These are phyloP conservation scores for Poeciliopsis retropinna DNA, from an alignment of 2,113 vertebrate genomes.

Conservation along the genomic window DNA sequence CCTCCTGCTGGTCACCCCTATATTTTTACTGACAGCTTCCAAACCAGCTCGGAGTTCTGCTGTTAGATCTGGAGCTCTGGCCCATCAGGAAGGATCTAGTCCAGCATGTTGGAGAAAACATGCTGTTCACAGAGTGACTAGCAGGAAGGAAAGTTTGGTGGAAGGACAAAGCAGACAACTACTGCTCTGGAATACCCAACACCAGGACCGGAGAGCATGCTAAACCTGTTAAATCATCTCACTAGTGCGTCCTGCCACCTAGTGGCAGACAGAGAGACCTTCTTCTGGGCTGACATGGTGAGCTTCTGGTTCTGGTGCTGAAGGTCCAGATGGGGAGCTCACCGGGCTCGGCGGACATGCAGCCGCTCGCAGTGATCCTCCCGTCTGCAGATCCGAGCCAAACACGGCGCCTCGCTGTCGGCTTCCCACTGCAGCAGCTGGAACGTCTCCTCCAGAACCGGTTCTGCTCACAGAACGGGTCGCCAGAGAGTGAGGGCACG, in stretches of 20 bases:
- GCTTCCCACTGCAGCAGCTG: conserved; percentile 67
- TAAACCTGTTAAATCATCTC: neutral
- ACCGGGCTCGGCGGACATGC: conserved; percentile 87
- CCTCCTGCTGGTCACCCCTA: neutral
- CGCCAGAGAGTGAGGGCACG: neutral
- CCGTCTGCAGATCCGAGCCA: conserved; percentile 79
- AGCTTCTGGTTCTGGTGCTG: too few relatives aligned
- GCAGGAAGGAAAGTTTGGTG: neutral
- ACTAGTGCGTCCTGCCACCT: too few relatives aligned
- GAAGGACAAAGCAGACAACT: neutral
- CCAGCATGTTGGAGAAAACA: too few relatives aligned
- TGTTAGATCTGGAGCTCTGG: too few relatives aligned
- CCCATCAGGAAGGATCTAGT: too few relatives aligned
- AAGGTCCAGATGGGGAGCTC: neutral
- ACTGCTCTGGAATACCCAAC: neutral
- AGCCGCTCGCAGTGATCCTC: conserved; percentile 76
- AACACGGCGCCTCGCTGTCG: conserved; percentile 36
- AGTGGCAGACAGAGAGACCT: neutral
- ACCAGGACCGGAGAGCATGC: neutral
- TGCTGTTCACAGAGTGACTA: too few relatives aligned
- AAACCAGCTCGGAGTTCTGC: too few relatives aligned
- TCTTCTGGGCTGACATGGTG: too few relatives aligned
- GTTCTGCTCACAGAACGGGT: conserved; percentile 64
- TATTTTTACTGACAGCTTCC: neutral
- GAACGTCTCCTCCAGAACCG: conserved; percentile 79